Conservation (phyloP, 2,797 vertebrate genomes). For the Hyperoplus lanceolatus region DNA sequence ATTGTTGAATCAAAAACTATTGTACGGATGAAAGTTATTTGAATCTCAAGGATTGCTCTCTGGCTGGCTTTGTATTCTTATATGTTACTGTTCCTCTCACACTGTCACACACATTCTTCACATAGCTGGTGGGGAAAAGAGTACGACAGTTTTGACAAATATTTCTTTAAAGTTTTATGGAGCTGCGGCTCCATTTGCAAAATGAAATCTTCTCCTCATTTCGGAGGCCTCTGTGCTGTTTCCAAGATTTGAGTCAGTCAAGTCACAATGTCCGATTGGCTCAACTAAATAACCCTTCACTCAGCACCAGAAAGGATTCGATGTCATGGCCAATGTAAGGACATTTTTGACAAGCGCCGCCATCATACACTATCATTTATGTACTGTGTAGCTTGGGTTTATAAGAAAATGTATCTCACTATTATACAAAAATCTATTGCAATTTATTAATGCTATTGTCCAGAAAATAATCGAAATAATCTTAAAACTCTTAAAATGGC, state of each 20-base stretch:
- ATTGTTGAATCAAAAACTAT: constrained; percentile 43
- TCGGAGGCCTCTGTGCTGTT: background rate
- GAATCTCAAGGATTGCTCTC: constrained; percentile 29
- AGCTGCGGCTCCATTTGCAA: background rate
- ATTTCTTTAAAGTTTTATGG: background rate
- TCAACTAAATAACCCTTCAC: no score
- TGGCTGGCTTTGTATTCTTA: constrained; percentile 14
- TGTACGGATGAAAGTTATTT: constrained; percentile 26
- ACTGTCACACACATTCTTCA: background rate
- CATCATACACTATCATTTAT: no score
- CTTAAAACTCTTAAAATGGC: no score
- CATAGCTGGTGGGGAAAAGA: background rate
- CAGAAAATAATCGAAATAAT: no score
- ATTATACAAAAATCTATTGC: no score
- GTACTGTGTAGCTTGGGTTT: no score
- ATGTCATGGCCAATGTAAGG: no score
- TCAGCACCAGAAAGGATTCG: no score
- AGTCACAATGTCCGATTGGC: no score
- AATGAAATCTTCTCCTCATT: background rate
- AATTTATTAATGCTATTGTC: no score
- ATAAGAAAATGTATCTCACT: no score
- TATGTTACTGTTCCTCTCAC: constrained; percentile 9
- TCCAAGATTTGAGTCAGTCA: background rate
- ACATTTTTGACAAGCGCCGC: no score
- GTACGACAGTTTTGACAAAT: background rate